These are phyloP conservation scores for Glossophaga mutica DNA, from an alignment of 2,797 vertebrate genomes.

Conservation along the genomic window DNA sequence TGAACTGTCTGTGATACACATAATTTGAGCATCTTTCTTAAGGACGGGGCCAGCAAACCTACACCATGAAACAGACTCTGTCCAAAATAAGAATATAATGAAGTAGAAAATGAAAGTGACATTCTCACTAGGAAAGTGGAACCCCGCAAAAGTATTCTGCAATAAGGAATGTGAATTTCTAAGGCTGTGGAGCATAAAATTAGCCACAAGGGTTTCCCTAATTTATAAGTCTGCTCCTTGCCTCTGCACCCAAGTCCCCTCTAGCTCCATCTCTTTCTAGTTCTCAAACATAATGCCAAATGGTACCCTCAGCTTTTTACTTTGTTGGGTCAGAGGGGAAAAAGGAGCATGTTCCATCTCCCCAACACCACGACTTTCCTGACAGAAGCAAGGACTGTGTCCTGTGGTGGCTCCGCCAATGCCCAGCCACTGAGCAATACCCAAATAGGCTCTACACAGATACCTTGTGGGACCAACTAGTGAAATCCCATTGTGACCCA, in stretches of 20 bases:
- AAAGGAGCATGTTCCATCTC: neutral
- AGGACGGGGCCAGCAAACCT: neutral
- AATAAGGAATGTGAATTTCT: neutral
- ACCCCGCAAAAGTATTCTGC: neutral
- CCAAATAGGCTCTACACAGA: neutral
- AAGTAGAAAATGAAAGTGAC: neutral
- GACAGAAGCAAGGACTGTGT: neutral
- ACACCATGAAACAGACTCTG: neutral
- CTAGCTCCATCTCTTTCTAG: neutral
- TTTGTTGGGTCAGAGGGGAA: neutral
- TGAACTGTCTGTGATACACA: neutral
- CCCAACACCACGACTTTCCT: neutral
- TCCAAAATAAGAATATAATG: constrained; percentile 10
- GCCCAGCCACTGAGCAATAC: neutral
- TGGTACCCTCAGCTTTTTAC: neutral
- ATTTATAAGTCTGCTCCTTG: neutral
- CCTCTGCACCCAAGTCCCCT: neutral
- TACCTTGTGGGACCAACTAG: neutral
- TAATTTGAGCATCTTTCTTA: neutral
- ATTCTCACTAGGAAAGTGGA: neutral
- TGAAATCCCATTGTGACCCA: neutral
- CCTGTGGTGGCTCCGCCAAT: neutral
- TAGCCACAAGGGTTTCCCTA: neutral
- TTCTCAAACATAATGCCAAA: neutral
- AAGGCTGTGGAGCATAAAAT: neutral